These are phyloP conservation scores for Nasonia giraulti DNA, from an alignment of 1,140 invertebrate species.

Conservation along the genomic window DNA sequence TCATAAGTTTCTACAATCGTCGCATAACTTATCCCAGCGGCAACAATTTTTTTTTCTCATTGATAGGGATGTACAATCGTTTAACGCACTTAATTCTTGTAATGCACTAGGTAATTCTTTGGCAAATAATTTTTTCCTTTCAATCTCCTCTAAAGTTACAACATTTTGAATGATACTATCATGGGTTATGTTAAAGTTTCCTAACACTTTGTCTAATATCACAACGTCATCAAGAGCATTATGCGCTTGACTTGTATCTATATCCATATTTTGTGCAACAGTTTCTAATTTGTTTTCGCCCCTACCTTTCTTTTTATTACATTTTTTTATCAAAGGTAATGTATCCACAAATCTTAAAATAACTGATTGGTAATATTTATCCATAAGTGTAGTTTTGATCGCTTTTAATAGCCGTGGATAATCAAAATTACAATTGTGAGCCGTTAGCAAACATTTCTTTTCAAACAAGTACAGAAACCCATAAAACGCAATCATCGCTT, in stretches of 20 bases:
- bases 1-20: constrained; percentile 38
- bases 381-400: constrained; percentile 37
- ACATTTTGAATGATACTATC: constrained; percentile 23
- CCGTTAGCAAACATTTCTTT: constrained; percentile 45
- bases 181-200: constrained; percentile 30
- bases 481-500: constrained; percentile 45
- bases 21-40: constrained; percentile 27
- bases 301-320: constrained; percentile 26
- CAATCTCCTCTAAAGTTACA: constrained; percentile 31
- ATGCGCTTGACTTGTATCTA: constrained; percentile 36
- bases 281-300: constrained; percentile 47
- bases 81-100: constrained; percentile 25
- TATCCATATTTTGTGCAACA: constrained; percentile 32
- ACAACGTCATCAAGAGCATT: constrained; percentile 47
- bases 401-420: constrained; percentile 40
- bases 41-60: constrained; percentile 47
- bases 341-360: constrained; percentile 46
- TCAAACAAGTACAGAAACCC: constrained; percentile 43
- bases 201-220: constrained; percentile 37
- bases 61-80: constrained; percentile 4
- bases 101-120: not conserved
- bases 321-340: constrained; percentile 39
- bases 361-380: constrained; percentile 40
- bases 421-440: constrained; percentile 49
- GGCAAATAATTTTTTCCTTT: constrained; percentile 26